These are phyloP conservation scores for Nesidiocoris tenuis DNA, from an alignment of 2,888 invertebrate species.

Conservation along the genomic window DNA sequence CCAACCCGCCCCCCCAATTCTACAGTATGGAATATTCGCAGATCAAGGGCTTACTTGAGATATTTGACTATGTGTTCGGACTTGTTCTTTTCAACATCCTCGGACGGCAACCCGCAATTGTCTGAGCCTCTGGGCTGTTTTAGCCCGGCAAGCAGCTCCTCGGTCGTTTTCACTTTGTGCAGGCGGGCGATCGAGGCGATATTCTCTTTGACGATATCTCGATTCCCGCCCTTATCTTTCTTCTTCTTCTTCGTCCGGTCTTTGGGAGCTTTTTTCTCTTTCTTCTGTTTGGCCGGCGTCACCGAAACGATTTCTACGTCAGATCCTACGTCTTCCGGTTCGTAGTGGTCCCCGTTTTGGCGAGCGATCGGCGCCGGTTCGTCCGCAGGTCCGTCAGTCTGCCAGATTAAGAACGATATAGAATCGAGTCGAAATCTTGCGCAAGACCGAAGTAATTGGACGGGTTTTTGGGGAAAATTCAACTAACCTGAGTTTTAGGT, in stretches of 20 bases:
- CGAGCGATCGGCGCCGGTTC: slow-evolving; percentile 46
- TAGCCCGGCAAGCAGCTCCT: slow-evolving; percentile 66
- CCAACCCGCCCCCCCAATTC: too few relatives aligned
- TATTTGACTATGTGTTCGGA: slow-evolving; percentile 56
- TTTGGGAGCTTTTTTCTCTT: slow-evolving; percentile 63
- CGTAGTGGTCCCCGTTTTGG: slow-evolving; percentile 48
- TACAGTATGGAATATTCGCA: too few relatives aligned
- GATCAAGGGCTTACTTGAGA: slow-evolving; percentile 49
- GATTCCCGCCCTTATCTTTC: slow-evolving; percentile 18
- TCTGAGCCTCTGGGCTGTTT: slow-evolving; percentile 48
- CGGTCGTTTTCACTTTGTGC: slow-evolving; percentile 72
- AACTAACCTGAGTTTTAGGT: slow-evolving; percentile 20
- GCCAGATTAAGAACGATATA: too few relatives aligned
- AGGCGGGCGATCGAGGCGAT: slow-evolving; percentile 62
- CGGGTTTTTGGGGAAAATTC: too few relatives aligned
- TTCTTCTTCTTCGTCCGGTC: slow-evolving; percentile 53
- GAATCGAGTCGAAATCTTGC: too few relatives aligned
- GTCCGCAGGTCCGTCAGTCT: slow-evolving; percentile 43
- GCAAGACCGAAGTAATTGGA: too few relatives aligned
- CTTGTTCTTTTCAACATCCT: slow-evolving; percentile 54
- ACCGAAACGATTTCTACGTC: slow-evolving; percentile 50
- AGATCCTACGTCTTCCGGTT: slow-evolving; percentile 50
- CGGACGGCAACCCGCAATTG: slow-evolving; percentile 49
- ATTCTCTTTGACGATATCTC: slow-evolving; percentile 60
- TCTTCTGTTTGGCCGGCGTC: slow-evolving; percentile 54